Percentiles rank a stretch among this genome's conserved stretches.
These are phyloP conservation scores for Heliothis peltigera DNA, from an alignment of 2,888 invertebrate genomes.

Conservation along the genomic window DNA sequence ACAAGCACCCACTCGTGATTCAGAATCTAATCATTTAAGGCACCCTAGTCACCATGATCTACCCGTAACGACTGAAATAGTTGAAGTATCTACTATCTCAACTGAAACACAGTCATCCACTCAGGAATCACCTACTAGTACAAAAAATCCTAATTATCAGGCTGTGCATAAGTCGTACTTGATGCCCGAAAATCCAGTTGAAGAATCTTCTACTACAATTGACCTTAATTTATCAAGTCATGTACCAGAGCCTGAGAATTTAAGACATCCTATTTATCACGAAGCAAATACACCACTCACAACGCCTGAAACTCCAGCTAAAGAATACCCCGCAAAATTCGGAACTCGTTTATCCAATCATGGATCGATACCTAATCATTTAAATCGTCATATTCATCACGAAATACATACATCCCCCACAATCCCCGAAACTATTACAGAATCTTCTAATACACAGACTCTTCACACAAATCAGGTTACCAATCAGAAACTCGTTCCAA, in stretches of 20 bases:
- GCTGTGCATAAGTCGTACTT: neutral
- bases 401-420: conserved; percentile 1
- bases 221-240: neutral
- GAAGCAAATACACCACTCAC: conserved; percentile 2
- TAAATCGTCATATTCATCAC: neutral
- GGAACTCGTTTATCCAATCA: neutral
- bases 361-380: neutral
- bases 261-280: neutral
- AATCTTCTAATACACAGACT: neutral
- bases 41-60: neutral
- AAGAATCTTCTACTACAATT: neutral
- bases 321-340: neutral
- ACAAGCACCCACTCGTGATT: neutral
- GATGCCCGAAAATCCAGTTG: neutral
- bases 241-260: neutral
- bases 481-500: conserved; percentile 4
- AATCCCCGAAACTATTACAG: conserved; percentile 2
- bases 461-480: conserved; percentile 3
- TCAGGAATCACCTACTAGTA: neutral
- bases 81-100: neutral
- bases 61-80: neutral
- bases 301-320: conserved; percentile 2
- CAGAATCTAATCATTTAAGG: neutral
- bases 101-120: neutral
- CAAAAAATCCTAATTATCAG: neutral